phyloP scores from a whole-genome alignment of 2,113 vertebrate genomes.

The Corythornis vintsioides region DNA sequence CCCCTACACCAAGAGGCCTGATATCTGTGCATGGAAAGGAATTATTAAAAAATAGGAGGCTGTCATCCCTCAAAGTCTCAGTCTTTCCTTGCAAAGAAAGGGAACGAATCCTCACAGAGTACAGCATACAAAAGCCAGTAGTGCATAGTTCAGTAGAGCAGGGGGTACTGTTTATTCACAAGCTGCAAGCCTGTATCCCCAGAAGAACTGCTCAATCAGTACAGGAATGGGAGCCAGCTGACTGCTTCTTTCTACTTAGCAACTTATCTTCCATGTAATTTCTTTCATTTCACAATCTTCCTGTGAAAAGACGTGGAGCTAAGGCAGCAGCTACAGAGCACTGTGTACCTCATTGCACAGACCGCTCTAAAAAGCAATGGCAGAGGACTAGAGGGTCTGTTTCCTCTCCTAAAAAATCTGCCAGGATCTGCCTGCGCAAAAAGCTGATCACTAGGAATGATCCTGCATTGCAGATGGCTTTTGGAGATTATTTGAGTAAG shows the following conservation, averaged over 20 bases:
- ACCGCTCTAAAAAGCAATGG: neutral
- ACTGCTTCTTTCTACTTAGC: neutral
- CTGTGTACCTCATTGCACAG: neutral
- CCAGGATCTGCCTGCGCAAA: neutral
- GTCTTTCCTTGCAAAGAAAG: neutral
- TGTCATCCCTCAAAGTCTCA: neutral
- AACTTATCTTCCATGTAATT: neutral
- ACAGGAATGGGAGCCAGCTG: neutral
- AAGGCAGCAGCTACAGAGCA: neutral
- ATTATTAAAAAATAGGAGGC: neutral
- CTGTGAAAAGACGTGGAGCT: neutral
- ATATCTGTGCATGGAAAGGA: neutral
- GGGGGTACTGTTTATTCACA: neutral
- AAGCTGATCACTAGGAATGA: neutral
- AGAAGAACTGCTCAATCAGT: neutral
- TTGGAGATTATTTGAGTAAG: neutral
- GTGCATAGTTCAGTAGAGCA: neutral
- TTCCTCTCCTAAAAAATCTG: neutral
- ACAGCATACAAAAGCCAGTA: fast-evolving
- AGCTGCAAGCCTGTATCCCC: neutral
- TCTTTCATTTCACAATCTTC: neutral
- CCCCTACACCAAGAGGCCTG: neutral
- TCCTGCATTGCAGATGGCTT: neutral
- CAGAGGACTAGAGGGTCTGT: neutral
- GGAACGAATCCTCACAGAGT: neutral